phyloP scores from a whole-genome alignment of 2,888 invertebrate genomes.

The Nephrotoma guestfalica region DNA sequence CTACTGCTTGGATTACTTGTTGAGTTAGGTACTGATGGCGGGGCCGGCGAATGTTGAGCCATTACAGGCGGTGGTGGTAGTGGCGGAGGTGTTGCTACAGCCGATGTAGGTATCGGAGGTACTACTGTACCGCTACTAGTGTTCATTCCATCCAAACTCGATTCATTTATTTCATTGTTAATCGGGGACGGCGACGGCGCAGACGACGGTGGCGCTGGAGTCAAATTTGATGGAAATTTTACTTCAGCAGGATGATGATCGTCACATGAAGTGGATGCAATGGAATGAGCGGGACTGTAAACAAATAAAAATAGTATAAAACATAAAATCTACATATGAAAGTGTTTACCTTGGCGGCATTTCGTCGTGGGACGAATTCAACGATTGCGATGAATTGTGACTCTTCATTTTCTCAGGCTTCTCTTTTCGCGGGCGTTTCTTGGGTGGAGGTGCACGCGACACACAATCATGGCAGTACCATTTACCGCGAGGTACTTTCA shows the following conservation, averaged over 20 bases:
- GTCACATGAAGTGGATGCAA: slow-evolving; percentile 50
- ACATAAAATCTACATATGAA: background rate
- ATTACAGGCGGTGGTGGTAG: slow-evolving; percentile 11
- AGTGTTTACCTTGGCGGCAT: slow-evolving; percentile 25
- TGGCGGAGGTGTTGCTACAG: slow-evolving; percentile 13
- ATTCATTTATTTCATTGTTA: slow-evolving; percentile 15
- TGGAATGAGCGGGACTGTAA: slow-evolving; percentile 50
- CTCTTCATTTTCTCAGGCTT: slow-evolving; percentile 26
- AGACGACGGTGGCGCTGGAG: slow-evolving; percentile 3
- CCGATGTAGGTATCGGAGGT: slow-evolving; percentile 11
- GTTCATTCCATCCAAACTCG: slow-evolving; percentile 20
- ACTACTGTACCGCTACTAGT: slow-evolving; percentile 17
- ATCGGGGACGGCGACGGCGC: slow-evolving; percentile 20
- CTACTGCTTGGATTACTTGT: slow-evolving; percentile 15
- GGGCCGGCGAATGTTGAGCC: slow-evolving; percentile 13
- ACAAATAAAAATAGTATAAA: background rate
- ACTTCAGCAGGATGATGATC: slow-evolving; percentile 31
- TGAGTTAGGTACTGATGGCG: slow-evolving; percentile 5
- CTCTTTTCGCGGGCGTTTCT: slow-evolving; percentile 42
- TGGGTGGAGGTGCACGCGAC: slow-evolving; percentile 65
- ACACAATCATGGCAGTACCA: slow-evolving; percentile 85
- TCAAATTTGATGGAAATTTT: slow-evolving; percentile 2
- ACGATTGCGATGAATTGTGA: slow-evolving; percentile 22
- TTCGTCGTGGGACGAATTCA: slow-evolving; percentile 31
- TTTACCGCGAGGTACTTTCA: slow-evolving; percentile 69